Conservation (phyloP, 2,797 vertebrate species). For the Argya squamiceps region DNA sequence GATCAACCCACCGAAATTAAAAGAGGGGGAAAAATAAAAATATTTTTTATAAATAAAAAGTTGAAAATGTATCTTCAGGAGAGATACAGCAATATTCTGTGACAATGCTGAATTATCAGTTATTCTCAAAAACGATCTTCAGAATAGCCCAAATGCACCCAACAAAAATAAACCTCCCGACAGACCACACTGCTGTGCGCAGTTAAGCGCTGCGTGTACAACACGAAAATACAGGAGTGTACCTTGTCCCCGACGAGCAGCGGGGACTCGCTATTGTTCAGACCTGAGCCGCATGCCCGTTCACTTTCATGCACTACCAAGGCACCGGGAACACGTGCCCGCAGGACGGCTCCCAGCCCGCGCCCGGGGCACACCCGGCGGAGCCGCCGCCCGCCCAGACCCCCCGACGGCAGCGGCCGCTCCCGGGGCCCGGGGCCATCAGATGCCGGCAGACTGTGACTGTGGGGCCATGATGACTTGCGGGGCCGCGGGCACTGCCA, state of each 20-base stretch:
- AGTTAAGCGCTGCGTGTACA: background rate
- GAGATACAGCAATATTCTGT: rapidly evolving
- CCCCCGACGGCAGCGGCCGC: background rate
- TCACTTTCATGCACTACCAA: rapidly evolving
- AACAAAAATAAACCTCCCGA: background rate
- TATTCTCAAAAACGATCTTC: background rate
- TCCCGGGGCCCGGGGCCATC: too few relatives aligned
- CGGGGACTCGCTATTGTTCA: background rate
- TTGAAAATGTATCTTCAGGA: background rate
- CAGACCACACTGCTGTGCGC: rapidly evolving
- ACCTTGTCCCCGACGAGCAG: background rate
- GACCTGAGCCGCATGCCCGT: background rate
- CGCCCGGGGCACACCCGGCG: background rate
- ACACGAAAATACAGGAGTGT: rapidly evolving
- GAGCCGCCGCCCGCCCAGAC: background rate
- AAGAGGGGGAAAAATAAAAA: rapidly evolving
- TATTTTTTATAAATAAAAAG: background rate
- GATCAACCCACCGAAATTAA: background rate
- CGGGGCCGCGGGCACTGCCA: too few relatives aligned
- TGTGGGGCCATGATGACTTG: too few relatives aligned
- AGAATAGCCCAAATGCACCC: background rate
- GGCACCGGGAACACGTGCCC: background rate
- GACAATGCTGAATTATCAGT: background rate
- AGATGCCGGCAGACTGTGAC: too few relatives aligned
- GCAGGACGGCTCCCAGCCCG: background rate